Percentiles rank a stretch among this genome's conserved stretches.
These are phyloP conservation scores for Philopotamus ludificatus DNA, from an alignment of 1,140 invertebrate species.

Conservation along the genomic window DNA sequence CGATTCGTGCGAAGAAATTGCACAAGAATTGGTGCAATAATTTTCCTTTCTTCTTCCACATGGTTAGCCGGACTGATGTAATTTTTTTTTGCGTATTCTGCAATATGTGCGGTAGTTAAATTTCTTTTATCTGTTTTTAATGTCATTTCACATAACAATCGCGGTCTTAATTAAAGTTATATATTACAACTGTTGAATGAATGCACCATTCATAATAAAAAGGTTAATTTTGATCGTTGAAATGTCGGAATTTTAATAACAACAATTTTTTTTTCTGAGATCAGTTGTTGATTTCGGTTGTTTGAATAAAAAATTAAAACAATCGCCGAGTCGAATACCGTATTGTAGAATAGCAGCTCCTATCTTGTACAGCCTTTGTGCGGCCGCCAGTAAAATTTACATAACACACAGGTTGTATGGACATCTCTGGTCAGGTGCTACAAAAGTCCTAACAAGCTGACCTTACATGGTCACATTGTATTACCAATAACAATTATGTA, in stretches of 20 bases:
- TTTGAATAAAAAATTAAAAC: too few relatives aligned
- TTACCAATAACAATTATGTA: conserved; percentile 37
- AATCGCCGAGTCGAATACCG: neutral
- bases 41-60: conserved; percentile 14
- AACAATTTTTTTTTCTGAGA: too few relatives aligned
- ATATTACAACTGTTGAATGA: too few relatives aligned
- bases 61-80: neutral
- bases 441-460: conserved; percentile 31
- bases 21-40: conserved; percentile 21
- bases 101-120: too few relatives aligned
- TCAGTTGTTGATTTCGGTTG: too few relatives aligned
- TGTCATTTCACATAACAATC: too few relatives aligned
- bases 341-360: conserved; percentile 12
- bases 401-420: conserved; percentile 37
- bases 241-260: too few relatives aligned
- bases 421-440: conserved; percentile 32
- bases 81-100: too few relatives aligned
- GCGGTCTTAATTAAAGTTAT: too few relatives aligned
- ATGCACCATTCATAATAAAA: too few relatives aligned
- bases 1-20: conserved; percentile 31
- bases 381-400: conserved; percentile 27
- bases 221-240: too few relatives aligned
- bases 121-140: too few relatives aligned
- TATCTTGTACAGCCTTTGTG: conserved; percentile 15
- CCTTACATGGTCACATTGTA: conserved; percentile 34